A percentile compares a stretch with the other conserved stretches of the same genome.
phyloP scores from a whole-genome alignment of 2,797 vertebrate genomes.

The Sphenodon punctatus region DNA sequence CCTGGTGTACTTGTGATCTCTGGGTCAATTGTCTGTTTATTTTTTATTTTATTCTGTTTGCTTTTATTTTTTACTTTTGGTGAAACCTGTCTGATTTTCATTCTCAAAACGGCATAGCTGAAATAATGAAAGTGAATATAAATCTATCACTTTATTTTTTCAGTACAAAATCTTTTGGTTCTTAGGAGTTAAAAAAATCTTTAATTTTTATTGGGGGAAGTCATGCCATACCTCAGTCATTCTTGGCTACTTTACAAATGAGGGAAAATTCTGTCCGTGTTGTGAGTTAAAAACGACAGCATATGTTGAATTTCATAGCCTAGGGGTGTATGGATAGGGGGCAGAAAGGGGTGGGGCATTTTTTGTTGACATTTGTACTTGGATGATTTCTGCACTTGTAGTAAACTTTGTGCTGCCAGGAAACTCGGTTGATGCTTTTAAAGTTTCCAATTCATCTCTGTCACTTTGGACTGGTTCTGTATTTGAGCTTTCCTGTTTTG shows the following conservation, averaged over 20 bases:
- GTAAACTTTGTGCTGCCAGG: not conserved
- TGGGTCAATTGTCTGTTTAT: no score
- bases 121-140: not conserved
- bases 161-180: not conserved
- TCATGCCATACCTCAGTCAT: not conserved
- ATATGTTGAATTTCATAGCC: not conserved
- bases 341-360: not conserved
- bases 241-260: not conserved
- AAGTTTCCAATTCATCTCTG: not conserved
- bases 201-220: not conserved
- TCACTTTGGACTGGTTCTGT: slow-evolving; percentile 19
- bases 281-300: not conserved
- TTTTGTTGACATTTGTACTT: not conserved
- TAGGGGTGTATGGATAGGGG: not conserved
- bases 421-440: slow-evolving; percentile 20
- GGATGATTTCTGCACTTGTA: no score
- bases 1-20: no score
- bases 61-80: not conserved
- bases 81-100: no score
- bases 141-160: not conserved
- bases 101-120: not conserved
- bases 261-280: not conserved
- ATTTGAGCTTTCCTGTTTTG: slow-evolving; percentile 20
- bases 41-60: no score
- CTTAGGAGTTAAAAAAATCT: not conserved